Conservation (phyloP, 2,113 vertebrate genomes). For the Megaptera novaeangliae region DNA sequence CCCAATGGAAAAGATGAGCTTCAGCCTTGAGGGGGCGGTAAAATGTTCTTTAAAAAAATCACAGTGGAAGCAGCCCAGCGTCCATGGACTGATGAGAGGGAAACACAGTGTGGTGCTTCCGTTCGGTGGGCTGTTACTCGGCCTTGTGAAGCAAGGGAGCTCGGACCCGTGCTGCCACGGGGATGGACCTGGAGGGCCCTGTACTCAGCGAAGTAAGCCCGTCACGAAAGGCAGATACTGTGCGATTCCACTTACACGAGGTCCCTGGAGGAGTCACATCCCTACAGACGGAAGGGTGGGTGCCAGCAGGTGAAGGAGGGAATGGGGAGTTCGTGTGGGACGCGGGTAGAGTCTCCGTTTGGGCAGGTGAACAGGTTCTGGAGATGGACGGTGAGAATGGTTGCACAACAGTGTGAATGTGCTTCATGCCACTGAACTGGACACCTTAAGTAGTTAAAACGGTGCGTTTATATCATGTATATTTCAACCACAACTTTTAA, state of each 20-base stretch:
- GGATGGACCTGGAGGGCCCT: background rate
- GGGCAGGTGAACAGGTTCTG: background rate
- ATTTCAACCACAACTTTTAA: background rate
- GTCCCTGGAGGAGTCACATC: rapidly evolving
- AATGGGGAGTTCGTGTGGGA: background rate
- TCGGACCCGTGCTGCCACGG: background rate
- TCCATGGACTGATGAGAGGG: background rate
- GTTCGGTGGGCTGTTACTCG: too few species aligned
- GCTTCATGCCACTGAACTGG: too few species aligned
- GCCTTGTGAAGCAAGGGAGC: background rate
- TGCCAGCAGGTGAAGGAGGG: background rate
- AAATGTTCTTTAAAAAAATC: background rate
- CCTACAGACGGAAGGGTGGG: background rate
- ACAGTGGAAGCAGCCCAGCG: background rate
- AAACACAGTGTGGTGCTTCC: too few species aligned
- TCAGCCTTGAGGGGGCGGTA: background rate
- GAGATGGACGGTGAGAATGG: too few species aligned
- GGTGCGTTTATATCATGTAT: too few species aligned
- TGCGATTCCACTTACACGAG: rapidly evolving
- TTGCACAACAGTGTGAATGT: rapidly evolving
- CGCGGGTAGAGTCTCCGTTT: background rate
- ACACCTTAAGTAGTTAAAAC: rapidly evolving
- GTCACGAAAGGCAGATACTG: background rate
- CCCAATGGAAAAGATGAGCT: background rate
- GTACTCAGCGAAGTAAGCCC: too few species aligned